These are phyloP conservation scores for Fistularia tabacaria DNA, from an alignment of 2,797 vertebrate species.

Conservation along the genomic window DNA sequence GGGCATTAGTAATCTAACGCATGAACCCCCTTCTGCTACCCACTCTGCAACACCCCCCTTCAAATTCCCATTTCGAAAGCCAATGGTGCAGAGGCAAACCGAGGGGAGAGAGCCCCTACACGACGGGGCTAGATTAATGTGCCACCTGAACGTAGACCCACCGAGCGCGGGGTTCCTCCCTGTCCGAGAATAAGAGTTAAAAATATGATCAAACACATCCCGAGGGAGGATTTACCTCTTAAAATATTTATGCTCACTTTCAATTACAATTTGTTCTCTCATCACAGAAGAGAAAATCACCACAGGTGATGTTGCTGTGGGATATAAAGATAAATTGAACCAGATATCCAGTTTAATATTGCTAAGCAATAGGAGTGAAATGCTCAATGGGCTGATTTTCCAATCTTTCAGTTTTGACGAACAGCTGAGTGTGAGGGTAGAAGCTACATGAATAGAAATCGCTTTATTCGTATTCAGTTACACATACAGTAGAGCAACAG, in stretches of 20 bases:
- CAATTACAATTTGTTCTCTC: constrained; percentile 58
- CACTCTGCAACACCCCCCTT: constrained; percentile 31
- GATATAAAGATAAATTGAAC: constrained; percentile 52
- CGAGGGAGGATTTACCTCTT: constrained; percentile 48
- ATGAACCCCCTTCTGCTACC: constrained; percentile 33
- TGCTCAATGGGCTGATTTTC: constrained; percentile 19
- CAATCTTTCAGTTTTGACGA: constrained; percentile 19
- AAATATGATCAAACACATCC: constrained; percentile 53
- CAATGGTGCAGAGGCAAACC: constrained; percentile 41
- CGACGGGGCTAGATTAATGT: constrained; percentile 59
- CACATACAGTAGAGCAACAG: too few species aligned
- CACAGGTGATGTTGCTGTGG: constrained; percentile 32
- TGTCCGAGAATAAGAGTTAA: constrained; percentile 43
- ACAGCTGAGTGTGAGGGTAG: constrained; percentile 2
- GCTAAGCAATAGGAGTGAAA: constrained; percentile 43
- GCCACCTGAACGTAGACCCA: constrained; percentile 67
- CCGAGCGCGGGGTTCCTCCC: constrained; percentile 41
- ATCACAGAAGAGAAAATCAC: constrained; percentile 42
- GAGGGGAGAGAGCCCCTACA: constrained; percentile 40
- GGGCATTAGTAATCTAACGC: constrained; percentile 67
- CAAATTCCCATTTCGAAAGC: constrained; percentile 61
- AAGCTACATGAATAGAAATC: too few species aligned
- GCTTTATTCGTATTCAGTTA: too few species aligned
- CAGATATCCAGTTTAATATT: constrained; percentile 37
- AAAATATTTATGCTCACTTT: constrained; percentile 64